phyloP scores from a whole-genome alignment of 2,888 invertebrate species.

The Furcula furcula region DNA sequence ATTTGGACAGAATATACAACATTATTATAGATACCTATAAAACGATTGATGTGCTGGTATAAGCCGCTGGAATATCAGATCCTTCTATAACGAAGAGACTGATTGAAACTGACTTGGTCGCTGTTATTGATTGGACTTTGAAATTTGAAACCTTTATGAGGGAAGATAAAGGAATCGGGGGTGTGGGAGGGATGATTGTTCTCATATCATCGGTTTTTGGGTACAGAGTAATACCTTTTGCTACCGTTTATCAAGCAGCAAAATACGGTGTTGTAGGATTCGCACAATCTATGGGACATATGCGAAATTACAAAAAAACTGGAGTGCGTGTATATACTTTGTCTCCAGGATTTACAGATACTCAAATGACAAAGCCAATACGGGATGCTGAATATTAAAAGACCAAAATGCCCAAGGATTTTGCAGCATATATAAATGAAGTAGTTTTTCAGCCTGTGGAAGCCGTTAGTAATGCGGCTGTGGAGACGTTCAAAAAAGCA shows the following conservation, averaged over 20 bases:
- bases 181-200: constrained; percentile 82
- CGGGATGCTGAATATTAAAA: neutral
- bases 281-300: constrained; percentile 66
- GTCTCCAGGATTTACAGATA: constrained; percentile 76
- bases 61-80: constrained; percentile 56
- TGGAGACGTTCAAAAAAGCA: constrained; percentile 53
- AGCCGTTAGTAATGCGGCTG: constrained; percentile 45
- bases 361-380: constrained; percentile 29
- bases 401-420: constrained; percentile 16
- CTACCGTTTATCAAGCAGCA: constrained; percentile 82
- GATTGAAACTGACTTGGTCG: constrained; percentile 38
- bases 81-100: constrained; percentile 16
- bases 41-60: constrained; percentile 59
- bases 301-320: constrained; percentile 61
- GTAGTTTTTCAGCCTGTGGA: constrained; percentile 48
- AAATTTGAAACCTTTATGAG: constrained; percentile 77
- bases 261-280: constrained; percentile 79
- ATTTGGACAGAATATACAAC: constrained; percentile 56
- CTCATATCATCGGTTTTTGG: constrained; percentile 84
- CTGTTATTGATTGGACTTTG: constrained; percentile 45
- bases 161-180: constrained; percentile 64
- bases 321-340: constrained; percentile 74
- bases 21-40: constrained; percentile 36
- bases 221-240: constrained; percentile 63
- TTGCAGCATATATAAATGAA: constrained; percentile 19